Evolutionary conservation across 2,797 vertebrate species (phyloP).

Genomic region (Catharus ustulatus): DNA sequence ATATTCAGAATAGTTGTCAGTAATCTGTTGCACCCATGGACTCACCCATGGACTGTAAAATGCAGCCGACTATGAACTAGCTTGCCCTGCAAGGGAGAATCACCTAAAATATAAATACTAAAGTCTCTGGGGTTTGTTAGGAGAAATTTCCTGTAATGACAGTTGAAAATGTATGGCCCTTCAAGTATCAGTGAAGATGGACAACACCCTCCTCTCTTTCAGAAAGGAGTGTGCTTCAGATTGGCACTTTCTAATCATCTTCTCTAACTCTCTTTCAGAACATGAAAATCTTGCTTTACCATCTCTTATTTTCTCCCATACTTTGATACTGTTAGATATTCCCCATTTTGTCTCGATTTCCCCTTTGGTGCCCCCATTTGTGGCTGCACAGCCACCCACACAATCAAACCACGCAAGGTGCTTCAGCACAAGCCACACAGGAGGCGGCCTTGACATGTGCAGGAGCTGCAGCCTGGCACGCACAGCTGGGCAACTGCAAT

Average conservation of each 20-base stretch:
- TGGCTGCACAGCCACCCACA: background rate
- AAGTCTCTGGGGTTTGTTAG: background rate
- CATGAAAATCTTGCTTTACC: background rate
- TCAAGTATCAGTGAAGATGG: background rate
- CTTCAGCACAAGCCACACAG: slow-evolving; percentile 6
- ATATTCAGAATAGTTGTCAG: background rate
- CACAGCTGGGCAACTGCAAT: slow-evolving; percentile 49
- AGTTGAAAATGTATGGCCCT: background rate
- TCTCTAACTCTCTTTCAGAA: background rate
- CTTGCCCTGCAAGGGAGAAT: background rate
- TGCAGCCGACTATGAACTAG: background rate
- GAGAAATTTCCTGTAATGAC: background rate
- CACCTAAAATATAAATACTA: background rate
- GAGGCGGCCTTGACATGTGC: background rate
- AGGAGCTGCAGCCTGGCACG: background rate
- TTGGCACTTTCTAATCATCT: background rate
- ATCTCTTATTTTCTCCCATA: background rate
- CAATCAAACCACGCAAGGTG: background rate
- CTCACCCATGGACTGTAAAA: background rate
- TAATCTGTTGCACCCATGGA: background rate
- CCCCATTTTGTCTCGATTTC: background rate
- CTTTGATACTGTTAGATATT: background rate
- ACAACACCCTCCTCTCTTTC: background rate
- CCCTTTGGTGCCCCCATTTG: background rate
- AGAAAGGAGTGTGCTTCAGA: background rate